These are phyloP conservation scores for Machaerirhynchus nigripectus DNA, from an alignment of 2,113 vertebrate genomes.

Conservation along the genomic window DNA sequence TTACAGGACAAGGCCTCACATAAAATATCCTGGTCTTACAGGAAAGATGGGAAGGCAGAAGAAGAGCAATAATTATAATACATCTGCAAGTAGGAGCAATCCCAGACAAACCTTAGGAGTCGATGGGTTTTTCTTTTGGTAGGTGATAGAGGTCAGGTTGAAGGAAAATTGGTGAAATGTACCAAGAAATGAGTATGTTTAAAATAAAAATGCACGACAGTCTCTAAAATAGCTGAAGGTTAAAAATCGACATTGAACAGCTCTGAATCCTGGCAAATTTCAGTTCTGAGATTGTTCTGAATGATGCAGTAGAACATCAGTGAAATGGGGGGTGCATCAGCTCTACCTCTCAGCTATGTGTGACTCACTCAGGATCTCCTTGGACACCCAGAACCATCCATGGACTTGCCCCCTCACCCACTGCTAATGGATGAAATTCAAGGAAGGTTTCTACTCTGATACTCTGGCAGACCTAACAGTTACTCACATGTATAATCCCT, in stretches of 20 bases:
- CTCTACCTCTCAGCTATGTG: neutral
- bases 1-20: neutral
- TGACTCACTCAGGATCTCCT: neutral
- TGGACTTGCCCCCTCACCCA: neutral
- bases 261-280: neutral
- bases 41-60: neutral
- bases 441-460: neutral
- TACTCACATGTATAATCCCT: neutral
- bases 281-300: neutral
- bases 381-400: neutral
- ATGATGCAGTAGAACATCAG: neutral
- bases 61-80: too few relatives aligned
- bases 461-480: neutral
- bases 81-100: neutral
- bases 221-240: neutral
- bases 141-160: neutral
- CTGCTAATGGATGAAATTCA: neutral
- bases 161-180: neutral
- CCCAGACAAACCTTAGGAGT: neutral
- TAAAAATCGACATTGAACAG: neutral
- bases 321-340: neutral
- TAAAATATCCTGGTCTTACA: neutral
- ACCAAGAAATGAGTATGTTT: neutral
- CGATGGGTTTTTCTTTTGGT: neutral
- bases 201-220: fast-evolving